Base-by-base conservation (phyloP, 2,888 invertebrate species). In the Luperina nickerlii region DNA sequence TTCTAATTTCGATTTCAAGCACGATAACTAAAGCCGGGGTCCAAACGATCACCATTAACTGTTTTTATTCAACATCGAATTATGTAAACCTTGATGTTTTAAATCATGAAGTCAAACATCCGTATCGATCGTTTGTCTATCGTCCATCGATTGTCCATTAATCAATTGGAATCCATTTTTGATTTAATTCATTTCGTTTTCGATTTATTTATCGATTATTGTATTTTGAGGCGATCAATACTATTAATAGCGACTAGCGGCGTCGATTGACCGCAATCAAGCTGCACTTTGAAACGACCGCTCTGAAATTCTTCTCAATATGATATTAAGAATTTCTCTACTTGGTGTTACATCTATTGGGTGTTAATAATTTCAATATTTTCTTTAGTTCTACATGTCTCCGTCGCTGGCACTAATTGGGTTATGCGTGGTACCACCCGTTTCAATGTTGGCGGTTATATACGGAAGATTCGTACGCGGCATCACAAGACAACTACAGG, bases 401-500 rank as follows among this genome's bases (percentile, higher is more conserved):
- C 98, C 99, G 0, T 98, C 99, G 87, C 95, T 99, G 90, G 98
- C 99, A 8, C 91, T 98, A 71, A 98, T 99, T 71, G 99, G 99
- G 42, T 95, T 99, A 75, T 97, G 98, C 76, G 98, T 99, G 48
- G 99, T 99, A 38, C 99, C 99, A 1, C 99, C 99, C 0, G 97
- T 99, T 73, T 99, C 99, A 0, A 97, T 98, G 73, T 94, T 99
- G 88, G 99, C 99, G 38, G 98, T 98, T 11, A 92, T 98, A 27
- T 99, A 98, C 92, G 99, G 99, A 0, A 97, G 98, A 80, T 99
- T 98, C 92, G 98, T 99, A 4, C 97, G 98, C 65, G 98, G 98
- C 73, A 98, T 99, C 86, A 99, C 99, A 0, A 97, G 98, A 83
- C 97, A 98, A 90, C 97, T 99, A 76, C 98, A 98, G 93, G 98